Evolutionary conservation across 2,113 vertebrate species (phyloP), one percentile per base, ranked within the genome.

Genomic region (Telmatochromis brachygnathus): DNA sequence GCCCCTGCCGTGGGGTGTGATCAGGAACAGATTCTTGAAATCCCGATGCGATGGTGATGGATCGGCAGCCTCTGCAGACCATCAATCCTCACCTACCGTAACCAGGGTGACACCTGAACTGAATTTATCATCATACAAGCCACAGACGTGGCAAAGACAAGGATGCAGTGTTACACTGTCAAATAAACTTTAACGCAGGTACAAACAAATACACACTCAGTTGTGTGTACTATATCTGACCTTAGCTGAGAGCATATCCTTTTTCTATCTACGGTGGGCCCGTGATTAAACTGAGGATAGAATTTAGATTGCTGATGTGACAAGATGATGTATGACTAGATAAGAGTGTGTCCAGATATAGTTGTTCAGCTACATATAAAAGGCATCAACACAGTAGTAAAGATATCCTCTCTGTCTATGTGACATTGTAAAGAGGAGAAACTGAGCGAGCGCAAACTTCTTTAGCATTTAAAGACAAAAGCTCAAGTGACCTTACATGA

Each of bases 11-110:
- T 96, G 96, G 95, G 96, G 96, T 96, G 97, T 97, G 98, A 98
- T 98, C 95, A 96, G 98, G 97, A 99, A 96, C 97, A 97, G 97
- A 97, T 98, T 97, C 96, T 97, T 96, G 96, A 98, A 98, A 98
- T 99, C 98, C 97, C 96, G 92, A 97, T 98, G 97, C 96, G 93
- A 92, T 37, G 87, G 92, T 99, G 98, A 99, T 99, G 97, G 97
- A 99, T 99, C 94, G 91, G 96, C 94, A 77, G 93, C 88, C 96
- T 96, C 96, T 95, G 94, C 89, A 96, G 94, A 92, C 96, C 97
- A 99, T 99, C 97, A 97, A 97, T 99, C 97, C 97, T 98, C 95
- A 92, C 96, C 90, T 96, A 94, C 28, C 54, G 92, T 95, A 94
- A 96, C 96, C 96, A 96, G 95, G 89, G 93, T 98, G 97, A 97